These are phyloP conservation scores for Falco punctatus DNA, from an alignment of 2,113 vertebrate species.

Conservation along the genomic window DNA sequence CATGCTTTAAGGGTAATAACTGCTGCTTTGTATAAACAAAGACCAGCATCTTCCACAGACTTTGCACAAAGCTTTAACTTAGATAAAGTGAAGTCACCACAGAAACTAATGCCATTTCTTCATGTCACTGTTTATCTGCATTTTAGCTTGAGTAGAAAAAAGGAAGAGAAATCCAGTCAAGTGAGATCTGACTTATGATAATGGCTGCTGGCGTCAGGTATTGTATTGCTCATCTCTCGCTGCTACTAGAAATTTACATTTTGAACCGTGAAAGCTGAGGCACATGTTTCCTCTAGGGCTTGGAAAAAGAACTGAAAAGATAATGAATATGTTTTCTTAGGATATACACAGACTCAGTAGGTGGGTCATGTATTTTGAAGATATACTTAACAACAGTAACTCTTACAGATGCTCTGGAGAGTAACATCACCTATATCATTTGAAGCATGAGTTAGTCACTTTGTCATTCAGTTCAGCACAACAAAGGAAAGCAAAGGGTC, in stretches of 20 bases:
- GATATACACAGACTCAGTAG: neutral
- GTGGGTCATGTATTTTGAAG: neutral
- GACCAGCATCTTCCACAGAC: neutral
- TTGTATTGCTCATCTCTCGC: neutral
- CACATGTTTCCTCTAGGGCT: neutral
- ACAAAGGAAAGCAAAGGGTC: neutral
- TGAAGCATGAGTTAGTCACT: neutral
- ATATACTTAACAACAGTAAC: neutral
- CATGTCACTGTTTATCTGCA: neutral
- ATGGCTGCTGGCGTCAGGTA: neutral
- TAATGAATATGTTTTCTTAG: neutral
- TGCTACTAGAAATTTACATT: neutral
- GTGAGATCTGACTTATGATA: neutral
- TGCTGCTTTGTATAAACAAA: neutral
- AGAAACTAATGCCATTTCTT: neutral
- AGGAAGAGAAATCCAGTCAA: neutral
- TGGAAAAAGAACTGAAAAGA: neutral
- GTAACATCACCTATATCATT: neutral
- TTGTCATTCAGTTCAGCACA: constrained; percentile 12
- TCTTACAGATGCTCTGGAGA: neutral
- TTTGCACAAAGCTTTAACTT: neutral
- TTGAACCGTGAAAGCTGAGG: neutral
- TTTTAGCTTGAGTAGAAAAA: neutral
- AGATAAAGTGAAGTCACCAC: neutral
- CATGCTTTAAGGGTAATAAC: neutral